A percentile compares a stretch with the other conserved stretches of the same genome.
Evolutionary conservation across 2,113 vertebrate genomes (phyloP).

Genomic region (Coreoperca whiteheadi): DNA sequence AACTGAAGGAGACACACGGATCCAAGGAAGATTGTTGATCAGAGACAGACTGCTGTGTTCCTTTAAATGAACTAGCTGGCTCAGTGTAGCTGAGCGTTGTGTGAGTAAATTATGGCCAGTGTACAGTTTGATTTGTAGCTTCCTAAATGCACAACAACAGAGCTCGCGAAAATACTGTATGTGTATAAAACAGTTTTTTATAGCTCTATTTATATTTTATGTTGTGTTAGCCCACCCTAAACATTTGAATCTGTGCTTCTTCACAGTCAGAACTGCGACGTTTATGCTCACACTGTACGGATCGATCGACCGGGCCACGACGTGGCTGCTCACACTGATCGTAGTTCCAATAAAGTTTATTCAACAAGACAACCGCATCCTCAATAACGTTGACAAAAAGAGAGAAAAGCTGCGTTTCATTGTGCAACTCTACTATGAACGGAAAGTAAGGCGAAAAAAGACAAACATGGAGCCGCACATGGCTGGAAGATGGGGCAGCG

Average conservation of each 20-base stretch:
- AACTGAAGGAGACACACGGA: slow-evolving; percentile 35
- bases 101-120: not conserved
- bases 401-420: not conserved
- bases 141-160: slow-evolving; percentile 27
- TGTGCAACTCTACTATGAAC: not conserved
- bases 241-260: not conserved
- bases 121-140: slow-evolving; percentile 4
- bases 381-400: not conserved
- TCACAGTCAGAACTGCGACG: not conserved
- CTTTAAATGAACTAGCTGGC: slow-evolving; percentile 41
- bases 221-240: not conserved
- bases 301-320: not conserved
- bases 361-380: not conserved
- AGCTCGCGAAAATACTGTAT: not conserved
- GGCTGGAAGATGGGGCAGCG: not conserved
- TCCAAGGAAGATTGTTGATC: slow-evolving; percentile 55
- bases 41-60: slow-evolving; percentile 43
- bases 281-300: not conserved
- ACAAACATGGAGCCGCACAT: not conserved
- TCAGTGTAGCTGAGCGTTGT: not conserved
- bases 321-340: not conserved
- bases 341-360: not conserved
- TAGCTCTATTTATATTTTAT: not conserved
- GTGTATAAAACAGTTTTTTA: not conserved
- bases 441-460: not conserved